Evolutionary conservation across 2,888 invertebrate species (phyloP).

Genomic region (Ligdia adustata): DNA sequence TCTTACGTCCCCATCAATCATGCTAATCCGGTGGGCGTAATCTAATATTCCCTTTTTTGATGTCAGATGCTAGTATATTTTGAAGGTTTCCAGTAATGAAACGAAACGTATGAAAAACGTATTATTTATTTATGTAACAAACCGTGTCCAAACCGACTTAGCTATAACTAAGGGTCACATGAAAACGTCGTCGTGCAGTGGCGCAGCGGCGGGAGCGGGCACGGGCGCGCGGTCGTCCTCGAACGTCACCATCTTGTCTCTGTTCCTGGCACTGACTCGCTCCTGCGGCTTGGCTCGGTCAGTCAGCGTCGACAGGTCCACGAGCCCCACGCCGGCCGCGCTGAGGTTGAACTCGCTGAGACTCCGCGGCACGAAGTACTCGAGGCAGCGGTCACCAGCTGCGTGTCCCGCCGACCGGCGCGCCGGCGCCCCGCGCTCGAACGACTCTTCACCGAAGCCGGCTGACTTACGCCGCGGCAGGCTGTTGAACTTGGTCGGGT

Average conservation of each 20-base stretch:
- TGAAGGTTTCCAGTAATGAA: constrained; percentile 26
- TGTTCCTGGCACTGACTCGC: constrained; percentile 65
- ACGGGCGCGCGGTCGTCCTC: constrained; percentile 86
- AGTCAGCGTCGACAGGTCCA: constrained; percentile 38
- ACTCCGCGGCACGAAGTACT: constrained; percentile 93
- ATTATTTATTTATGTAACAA: constrained; percentile 68
- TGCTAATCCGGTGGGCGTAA: constrained; percentile 24
- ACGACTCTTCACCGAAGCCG: constrained; percentile 69
- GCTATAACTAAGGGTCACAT: constrained; percentile 81
- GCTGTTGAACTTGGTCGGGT: constrained; percentile 81
- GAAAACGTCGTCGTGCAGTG: constrained; percentile 88
- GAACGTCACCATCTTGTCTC: constrained; percentile 92
- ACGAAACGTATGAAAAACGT: constrained; percentile 40
- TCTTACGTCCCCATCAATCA: constrained; percentile 29
- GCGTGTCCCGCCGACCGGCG: constrained; percentile 64
- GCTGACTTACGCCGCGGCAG: constrained; percentile 78
- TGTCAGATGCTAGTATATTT: constrained; percentile 16
- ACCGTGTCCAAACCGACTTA: constrained; percentile 55
- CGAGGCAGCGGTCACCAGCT: constrained; percentile 85
- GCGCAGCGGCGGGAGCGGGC: constrained; percentile 63
- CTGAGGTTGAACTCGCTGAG: constrained; percentile 93
- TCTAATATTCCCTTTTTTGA: constrained; percentile 19
- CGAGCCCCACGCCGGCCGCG: constrained; percentile 71
- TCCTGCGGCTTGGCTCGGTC: constrained; percentile 55
- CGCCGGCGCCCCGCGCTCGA: constrained; percentile 55